Conservation (phyloP, 2,113 vertebrate genomes). For the Amblyornis subalaris region DNA sequence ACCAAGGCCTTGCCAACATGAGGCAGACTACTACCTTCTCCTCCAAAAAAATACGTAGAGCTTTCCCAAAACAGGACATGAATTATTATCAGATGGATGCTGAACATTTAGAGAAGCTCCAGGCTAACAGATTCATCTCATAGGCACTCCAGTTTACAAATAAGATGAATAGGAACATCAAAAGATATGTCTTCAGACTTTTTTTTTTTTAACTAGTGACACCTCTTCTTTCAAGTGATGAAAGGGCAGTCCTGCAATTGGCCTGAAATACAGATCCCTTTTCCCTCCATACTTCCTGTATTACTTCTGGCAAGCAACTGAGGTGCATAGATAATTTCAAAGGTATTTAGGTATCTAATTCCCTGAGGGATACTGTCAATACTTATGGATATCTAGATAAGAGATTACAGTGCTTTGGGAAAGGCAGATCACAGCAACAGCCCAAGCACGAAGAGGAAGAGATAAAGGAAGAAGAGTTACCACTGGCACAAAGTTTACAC, state of each 20-base stretch:
- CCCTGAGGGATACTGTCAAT: background rate
- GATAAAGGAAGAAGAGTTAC: background rate
- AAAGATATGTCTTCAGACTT: background rate
- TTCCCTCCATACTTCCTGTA: background rate
- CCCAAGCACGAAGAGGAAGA: background rate
- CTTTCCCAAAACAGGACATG: background rate
- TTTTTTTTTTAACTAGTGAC: background rate
- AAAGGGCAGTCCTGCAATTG: background rate
- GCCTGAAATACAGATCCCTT: background rate
- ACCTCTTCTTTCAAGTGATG: background rate
- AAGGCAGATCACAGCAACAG: accelerated
- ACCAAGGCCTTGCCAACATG: background rate
- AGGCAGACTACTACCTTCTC: background rate
- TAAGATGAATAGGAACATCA: background rate
- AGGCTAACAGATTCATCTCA: background rate
- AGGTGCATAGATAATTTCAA: background rate
- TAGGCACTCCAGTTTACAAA: background rate
- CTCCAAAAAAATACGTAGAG: background rate
- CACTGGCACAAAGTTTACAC: background rate
- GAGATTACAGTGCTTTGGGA: accelerated
- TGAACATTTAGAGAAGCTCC: background rate
- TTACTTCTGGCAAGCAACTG: background rate
- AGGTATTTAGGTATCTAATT: background rate
- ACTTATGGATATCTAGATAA: background rate
- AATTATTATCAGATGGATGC: background rate